These are phyloP conservation scores for Scaptomyza flava DNA, from an alignment of 2,888 invertebrate genomes.

Conservation along the genomic window DNA sequence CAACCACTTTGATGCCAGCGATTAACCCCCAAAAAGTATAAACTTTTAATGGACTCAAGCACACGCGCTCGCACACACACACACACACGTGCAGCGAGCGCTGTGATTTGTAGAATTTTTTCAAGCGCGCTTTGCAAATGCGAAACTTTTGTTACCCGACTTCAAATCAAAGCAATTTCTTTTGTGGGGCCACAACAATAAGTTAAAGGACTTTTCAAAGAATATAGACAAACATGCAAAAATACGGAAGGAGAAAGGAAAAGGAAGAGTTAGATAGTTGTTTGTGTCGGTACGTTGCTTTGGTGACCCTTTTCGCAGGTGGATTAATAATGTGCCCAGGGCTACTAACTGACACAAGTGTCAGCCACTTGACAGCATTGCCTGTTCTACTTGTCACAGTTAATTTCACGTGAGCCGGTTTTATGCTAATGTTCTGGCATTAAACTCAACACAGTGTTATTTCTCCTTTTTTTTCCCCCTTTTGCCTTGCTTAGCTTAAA, in stretches of 20 bases:
- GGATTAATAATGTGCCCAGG: constrained; percentile 27
- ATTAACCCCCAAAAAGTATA: constrained; percentile 78
- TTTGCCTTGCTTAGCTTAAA: constrained; percentile 13
- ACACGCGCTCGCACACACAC: constrained; percentile 15
- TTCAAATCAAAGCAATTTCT: constrained; percentile 73
- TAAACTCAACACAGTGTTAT: constrained; percentile 14
- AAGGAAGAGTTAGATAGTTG: constrained; percentile 1
- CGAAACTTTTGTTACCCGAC: constrained; percentile 64
- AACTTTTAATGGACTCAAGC: constrained; percentile 61
- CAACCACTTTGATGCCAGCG: constrained; percentile 69
- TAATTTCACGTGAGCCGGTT: constrained; percentile 25
- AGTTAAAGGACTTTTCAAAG: not conserved
- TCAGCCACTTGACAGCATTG: constrained; percentile 23
- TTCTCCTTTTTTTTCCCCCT: not conserved
- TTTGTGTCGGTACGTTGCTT: constrained; percentile 24
- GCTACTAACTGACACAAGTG: constrained; percentile 16
- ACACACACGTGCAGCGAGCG: constrained; percentile 6
- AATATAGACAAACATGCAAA: constrained; percentile 19
- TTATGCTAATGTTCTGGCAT: constrained; percentile 25
- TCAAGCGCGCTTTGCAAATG: constrained; percentile 48
- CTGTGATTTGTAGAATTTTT: constrained; percentile 49
- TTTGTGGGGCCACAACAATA: constrained; percentile 44
- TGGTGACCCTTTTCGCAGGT: constrained; percentile 47
- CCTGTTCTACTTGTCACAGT: constrained; percentile 15
- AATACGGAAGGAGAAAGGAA: not conserved